Evolutionary conservation across 2,888 invertebrate genomes (phyloP).

Genomic region (Xestia sexstrigata): DNA sequence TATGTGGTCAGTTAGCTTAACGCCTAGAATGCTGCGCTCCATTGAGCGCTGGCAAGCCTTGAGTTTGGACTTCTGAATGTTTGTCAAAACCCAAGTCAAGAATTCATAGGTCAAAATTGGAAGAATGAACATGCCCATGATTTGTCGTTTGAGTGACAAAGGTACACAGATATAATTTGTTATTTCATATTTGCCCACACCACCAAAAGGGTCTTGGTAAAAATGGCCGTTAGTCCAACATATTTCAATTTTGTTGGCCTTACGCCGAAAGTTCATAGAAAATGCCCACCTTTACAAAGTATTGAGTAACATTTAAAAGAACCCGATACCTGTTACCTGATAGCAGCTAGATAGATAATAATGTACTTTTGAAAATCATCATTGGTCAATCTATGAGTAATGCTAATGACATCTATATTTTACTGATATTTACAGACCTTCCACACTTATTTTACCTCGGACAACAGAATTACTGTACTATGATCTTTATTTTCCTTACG

Average conservation of each 20-base stretch:
- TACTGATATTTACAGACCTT: not conserved
- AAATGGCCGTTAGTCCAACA: not conserved
- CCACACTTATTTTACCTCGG: not conserved
- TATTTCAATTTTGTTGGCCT: not conserved
- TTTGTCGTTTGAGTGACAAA: no score
- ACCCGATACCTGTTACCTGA: not conserved
- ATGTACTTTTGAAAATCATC: slow-evolving; percentile 1
- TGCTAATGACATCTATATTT: not conserved
- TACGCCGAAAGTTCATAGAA: not conserved
- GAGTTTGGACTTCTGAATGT: not conserved
- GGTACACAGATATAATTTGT: not conserved
- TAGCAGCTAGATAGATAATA: not conserved
- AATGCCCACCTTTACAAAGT: not conserved
- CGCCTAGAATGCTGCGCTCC: not conserved
- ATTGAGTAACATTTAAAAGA: slow-evolving; percentile 1
- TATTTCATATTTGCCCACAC: not conserved
- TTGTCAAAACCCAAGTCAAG: not conserved
- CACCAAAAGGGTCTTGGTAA: not conserved
- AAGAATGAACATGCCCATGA: not conserved
- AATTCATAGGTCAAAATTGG: not conserved
- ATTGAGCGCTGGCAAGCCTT: not conserved
- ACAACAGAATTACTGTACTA: not conserved
- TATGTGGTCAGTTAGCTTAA: no score
- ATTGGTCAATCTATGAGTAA: slow-evolving; percentile 8
- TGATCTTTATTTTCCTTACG: not conserved